Percentiles rank a stretch among this genome's conserved stretches.
Evolutionary conservation across 2,797 vertebrate genomes (phyloP).

Genomic region (Muscicapa striata): DNA sequence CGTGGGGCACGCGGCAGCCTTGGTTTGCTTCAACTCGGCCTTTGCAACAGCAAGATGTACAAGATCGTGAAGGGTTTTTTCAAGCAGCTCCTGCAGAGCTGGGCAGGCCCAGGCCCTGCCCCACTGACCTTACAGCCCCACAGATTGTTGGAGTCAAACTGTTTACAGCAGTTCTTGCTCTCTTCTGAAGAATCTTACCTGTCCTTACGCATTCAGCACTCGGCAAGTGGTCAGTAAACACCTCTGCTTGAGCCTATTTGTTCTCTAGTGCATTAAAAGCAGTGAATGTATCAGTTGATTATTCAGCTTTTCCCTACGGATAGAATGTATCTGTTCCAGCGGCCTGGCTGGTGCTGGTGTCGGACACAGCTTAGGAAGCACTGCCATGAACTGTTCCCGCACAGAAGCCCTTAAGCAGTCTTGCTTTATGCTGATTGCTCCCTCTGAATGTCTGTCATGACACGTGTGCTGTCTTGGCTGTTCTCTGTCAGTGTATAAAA

Average conservation of each 20-base stretch:
- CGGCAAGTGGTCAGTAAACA: neutral
- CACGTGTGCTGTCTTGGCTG: neutral
- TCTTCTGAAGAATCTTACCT: conserved; percentile 57
- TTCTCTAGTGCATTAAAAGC: conserved; percentile 20
- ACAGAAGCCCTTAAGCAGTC: conserved; percentile 49
- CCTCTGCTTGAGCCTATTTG: neutral
- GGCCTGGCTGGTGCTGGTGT: neutral
- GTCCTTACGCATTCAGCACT: neutral
- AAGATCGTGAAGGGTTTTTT: neutral
- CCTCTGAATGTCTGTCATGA: conserved; percentile 14
- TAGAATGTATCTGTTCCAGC: conserved; percentile 62
- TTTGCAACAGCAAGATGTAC: neutral
- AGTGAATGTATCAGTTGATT: neutral
- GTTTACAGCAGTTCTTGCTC: conserved; percentile 55
- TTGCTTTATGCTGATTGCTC: conserved; percentile 27
- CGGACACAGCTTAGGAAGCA: conserved; percentile 16
- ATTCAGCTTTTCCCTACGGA: conserved; percentile 27
- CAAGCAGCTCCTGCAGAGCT: neutral
- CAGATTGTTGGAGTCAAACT: neutral
- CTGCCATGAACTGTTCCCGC: conserved; percentile 62
- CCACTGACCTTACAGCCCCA: neutral
- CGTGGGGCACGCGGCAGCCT: fast-evolving
- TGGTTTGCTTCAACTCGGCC: neutral
- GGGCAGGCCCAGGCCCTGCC: neutral
- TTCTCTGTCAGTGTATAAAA: neutral